phyloP scores from a whole-genome alignment of 2,888 invertebrate genomes.

The Dorcus hopei region DNA sequence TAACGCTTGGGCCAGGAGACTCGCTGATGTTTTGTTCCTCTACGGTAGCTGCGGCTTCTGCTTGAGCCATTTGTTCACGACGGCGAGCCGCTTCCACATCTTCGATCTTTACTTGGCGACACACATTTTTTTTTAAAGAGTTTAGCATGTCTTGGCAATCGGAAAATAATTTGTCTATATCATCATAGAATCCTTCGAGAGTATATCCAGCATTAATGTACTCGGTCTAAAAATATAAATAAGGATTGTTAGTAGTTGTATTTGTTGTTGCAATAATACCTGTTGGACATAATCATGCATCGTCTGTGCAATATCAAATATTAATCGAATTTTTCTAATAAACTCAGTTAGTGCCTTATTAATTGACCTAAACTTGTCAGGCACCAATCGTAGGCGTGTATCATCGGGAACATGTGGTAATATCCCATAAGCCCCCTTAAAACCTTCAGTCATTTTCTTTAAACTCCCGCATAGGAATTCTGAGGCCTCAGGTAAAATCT shows the following conservation, averaged over 20 bases:
- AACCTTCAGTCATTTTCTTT: not conserved
- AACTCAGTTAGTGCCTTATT: not conserved
- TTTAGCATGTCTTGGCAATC: constrained; percentile 1
- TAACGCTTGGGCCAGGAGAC: not conserved
- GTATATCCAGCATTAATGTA: no score
- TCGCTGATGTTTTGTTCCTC: not conserved
- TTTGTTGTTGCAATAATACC: no score
- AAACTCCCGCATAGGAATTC: no score
- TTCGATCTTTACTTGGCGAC: no score
- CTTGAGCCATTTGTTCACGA: not conserved
- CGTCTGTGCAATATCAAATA: not conserved
- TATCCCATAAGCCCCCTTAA: not conserved
- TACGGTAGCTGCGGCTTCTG: not conserved
- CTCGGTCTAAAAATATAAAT: no score
- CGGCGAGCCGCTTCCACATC: not conserved
- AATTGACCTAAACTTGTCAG: not conserved
- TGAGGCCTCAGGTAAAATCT: constrained; percentile 2
- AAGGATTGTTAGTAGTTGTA: no score
- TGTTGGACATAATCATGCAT: not conserved
- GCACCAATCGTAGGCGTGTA: no score
- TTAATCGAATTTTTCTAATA: not conserved
- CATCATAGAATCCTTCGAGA: not conserved
- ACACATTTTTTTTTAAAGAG: no score
- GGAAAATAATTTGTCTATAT: constrained; percentile 8
- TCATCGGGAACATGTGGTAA: not conserved